These are phyloP conservation scores for Scaeva pyrastri DNA, from an alignment of 2,888 invertebrate genomes.

Conservation along the genomic window DNA sequence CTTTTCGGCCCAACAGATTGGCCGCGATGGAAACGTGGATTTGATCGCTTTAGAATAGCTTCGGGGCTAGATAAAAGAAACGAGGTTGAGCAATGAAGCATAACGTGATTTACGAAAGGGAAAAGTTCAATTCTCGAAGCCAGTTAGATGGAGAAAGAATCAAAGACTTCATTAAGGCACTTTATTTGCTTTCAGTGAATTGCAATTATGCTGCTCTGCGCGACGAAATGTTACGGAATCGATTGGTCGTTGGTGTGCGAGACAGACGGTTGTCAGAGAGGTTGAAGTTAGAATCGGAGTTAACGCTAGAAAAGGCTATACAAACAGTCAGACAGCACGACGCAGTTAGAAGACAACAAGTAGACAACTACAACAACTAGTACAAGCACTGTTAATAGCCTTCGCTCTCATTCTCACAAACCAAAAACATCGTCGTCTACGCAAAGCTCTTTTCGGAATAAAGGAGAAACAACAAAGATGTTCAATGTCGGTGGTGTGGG, in stretches of 20 bases:
- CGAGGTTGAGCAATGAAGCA: conserved; percentile 9
- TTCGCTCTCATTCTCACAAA: background rate
- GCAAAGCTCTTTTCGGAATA: background rate
- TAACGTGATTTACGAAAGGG: conserved; percentile 50
- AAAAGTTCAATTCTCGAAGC: conserved; percentile 45
- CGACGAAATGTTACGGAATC: conserved; percentile 48
- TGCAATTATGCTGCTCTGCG: conserved; percentile 42
- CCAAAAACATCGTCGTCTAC: conserved; percentile 2
- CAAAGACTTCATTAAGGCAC: conserved; percentile 33
- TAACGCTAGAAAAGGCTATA: conserved; percentile 28
- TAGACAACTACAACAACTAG: background rate
- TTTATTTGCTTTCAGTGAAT: conserved; percentile 45
- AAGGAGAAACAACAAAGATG: conserved; percentile 2
- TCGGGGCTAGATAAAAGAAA: conserved; percentile 29
- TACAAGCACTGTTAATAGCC: background rate
- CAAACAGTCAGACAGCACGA: conserved; percentile 25
- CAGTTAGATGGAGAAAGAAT: conserved; percentile 42
- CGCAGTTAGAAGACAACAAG: conserved; percentile 10
- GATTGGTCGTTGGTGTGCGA: conserved; percentile 39
- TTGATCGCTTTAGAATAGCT: conserved; percentile 30
- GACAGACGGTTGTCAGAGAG: conserved; percentile 30
- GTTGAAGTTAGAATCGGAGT: conserved; percentile 39
- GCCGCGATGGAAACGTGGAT: conserved; percentile 19
- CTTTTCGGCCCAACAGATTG: conserved; percentile 6
- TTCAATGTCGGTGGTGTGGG: conserved; percentile 37